These are phyloP conservation scores for Parazoanthus darwini DNA, from an alignment of 92 coral and sea anemone species.

Conservation along the genomic window DNA sequence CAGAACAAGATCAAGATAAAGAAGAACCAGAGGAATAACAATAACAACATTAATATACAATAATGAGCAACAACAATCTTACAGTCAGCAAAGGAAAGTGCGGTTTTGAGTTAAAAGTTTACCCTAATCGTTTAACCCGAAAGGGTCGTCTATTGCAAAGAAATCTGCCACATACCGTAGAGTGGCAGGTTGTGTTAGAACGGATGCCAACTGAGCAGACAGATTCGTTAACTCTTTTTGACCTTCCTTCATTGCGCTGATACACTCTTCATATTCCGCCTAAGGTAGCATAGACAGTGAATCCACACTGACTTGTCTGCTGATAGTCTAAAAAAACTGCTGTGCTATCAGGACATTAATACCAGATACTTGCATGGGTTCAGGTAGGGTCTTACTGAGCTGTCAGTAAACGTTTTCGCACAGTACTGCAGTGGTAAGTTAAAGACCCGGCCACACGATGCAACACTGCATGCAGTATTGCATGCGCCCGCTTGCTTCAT, in stretches of 20 bases:
- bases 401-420: too few relatives aligned
- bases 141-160: neutral
- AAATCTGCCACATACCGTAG: slow-evolving; percentile 52
- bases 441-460: too few relatives aligned
- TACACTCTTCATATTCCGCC: slow-evolving; percentile 77
- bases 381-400: too few relatives aligned
- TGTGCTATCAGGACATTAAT: neutral
- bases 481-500: too few relatives aligned
- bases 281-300: slow-evolving; percentile 1
- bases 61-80: neutral
- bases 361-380: neutral
- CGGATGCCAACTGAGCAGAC: slow-evolving; percentile 61
- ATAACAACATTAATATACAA: neutral
- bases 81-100: too few relatives aligned
- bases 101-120: too few relatives aligned
- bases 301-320: neutral
- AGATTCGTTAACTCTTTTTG: slow-evolving; percentile 56
- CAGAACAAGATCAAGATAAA: neutral
- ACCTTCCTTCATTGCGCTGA: slow-evolving; percentile 63
- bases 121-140: too few relatives aligned
- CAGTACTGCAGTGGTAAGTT: too few relatives aligned
- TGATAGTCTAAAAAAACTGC: neutral
- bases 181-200: slow-evolving; percentile 59
- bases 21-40: neutral
- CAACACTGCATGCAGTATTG: too few relatives aligned